phyloP scores from a whole-genome alignment of 2,888 invertebrate genomes.

The Yponomeuta cagnagella region DNA sequence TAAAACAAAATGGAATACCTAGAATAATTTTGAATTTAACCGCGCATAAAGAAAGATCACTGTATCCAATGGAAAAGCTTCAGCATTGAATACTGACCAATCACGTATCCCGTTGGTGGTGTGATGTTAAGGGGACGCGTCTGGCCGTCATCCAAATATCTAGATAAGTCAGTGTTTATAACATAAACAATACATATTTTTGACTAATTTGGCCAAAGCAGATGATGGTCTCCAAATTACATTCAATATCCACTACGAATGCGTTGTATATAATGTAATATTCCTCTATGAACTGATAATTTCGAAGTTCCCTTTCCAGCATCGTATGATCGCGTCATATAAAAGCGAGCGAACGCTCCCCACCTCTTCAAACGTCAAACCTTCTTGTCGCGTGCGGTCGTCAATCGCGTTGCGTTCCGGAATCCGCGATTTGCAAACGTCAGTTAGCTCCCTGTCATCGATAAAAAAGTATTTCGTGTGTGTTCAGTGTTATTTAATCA shows the following conservation, averaged over 20 bases:
- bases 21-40: slow-evolving; percentile 6
- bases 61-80: slow-evolving; percentile 44
- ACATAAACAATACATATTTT: slow-evolving; percentile 33
- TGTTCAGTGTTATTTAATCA: slow-evolving; percentile 71
- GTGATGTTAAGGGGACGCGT: slow-evolving; percentile 66
- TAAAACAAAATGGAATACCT: too few species aligned
- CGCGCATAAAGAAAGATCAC: slow-evolving; percentile 16
- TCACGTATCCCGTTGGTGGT: slow-evolving; percentile 57
- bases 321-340: slow-evolving; percentile 71
- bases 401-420: slow-evolving; percentile 48
- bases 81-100: slow-evolving; percentile 42
- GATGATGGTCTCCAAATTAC: background rate
- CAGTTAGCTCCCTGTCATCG: slow-evolving; percentile 47
- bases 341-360: slow-evolving; percentile 60
- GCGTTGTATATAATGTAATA: slow-evolving; percentile 3
- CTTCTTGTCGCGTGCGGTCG: slow-evolving; percentile 38
- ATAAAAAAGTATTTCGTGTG: slow-evolving; percentile 39
- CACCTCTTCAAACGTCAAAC: slow-evolving; percentile 64
- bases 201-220: slow-evolving; percentile 5
- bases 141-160: slow-evolving; percentile 31
- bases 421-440: slow-evolving; percentile 49
- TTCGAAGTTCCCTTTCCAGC: slow-evolving; percentile 57
- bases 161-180: slow-evolving; percentile 32
- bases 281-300: slow-evolving; percentile 43
- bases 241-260: background rate